Evolutionary conservation across 2,888 invertebrate species (phyloP), one percentile per base, ranked within the genome.

Genomic region (Matsumyia berberina): DNA sequence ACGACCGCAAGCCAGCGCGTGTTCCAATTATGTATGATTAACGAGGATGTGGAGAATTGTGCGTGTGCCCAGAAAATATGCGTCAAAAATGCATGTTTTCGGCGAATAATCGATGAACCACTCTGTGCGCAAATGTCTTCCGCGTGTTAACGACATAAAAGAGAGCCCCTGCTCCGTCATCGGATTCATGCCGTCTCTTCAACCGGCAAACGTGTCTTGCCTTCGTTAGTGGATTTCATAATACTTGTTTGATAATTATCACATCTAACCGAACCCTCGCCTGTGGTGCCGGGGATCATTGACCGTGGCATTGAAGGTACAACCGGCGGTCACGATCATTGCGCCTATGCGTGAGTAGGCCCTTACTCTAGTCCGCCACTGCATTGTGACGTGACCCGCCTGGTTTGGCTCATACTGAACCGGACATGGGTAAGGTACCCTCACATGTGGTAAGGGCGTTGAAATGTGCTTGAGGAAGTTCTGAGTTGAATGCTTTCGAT

Each of bases 241-340:
- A 62, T 58, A 29, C 51, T 67, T 58, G 58, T 62, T 44, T 53
- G 39, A 35, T 62, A 74, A 78, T 82, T 78, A 82, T 78, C 67
- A 49, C 67, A 83, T 60, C 24, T 17, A 44, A 51, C 60, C 67
- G 66, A 46, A 73, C 15, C 15, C 29, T 44, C 17, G 24, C 11
- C 31, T 35, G 29, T 57, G 42, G 37, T 19, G 46, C 29, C 19
- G 11, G 60, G 35, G 83, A 73, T 79, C 83, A 79, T 79, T 79
- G 83, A 79, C 83, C 79, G 67, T 83, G 83, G 67, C 79, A 79
- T 67, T 79, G 79, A 79, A 73, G 69, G 11, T 60, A 53, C 29
- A 64, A 46, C 46, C 66, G 64, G 62, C 53, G 72, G 64, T 79
- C 67, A 77, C 70, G 77, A 67, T 72, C 58, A 66, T 24, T 55